A percentile compares a stretch with the other conserved stretches of the same genome.
Conservation (phyloP, 2,113 vertebrate species). For the Brachirus orientalis region DNA sequence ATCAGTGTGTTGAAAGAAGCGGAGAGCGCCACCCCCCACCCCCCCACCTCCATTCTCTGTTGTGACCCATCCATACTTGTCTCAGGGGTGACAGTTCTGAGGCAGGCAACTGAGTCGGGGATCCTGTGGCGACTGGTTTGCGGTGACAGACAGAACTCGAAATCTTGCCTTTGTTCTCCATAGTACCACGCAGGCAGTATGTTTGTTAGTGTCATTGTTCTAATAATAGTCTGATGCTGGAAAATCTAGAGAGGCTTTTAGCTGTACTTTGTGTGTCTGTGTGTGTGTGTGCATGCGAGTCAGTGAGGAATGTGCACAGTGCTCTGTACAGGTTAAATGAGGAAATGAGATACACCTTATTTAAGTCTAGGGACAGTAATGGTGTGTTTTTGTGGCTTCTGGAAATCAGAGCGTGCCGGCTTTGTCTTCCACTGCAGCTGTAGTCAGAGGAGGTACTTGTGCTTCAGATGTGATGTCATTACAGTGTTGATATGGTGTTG, state of each 20-base stretch:
- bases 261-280: conserved; percentile 27
- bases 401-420: conserved; percentile 38
- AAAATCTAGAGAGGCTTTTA: conserved; percentile 54
- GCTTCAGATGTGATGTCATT: conserved; percentile 72
- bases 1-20: conserved; percentile 55
- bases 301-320: conserved; percentile 34
- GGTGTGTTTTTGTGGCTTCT: conserved; percentile 8
- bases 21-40: conserved; percentile 38
- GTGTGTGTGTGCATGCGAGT: conserved; percentile 26
- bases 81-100: conserved; percentile 55
- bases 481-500: conserved; percentile 66
- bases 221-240: conserved; percentile 65
- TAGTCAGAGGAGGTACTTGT: conserved; percentile 47
- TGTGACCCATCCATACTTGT: conserved; percentile 47
- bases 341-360: conserved; percentile 41
- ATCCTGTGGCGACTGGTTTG: conserved; percentile 24
- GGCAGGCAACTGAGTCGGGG: conserved; percentile 30
- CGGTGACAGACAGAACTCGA: conserved; percentile 45
- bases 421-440: conserved; percentile 49
- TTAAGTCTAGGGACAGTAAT: neutral
- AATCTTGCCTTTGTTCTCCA: conserved; percentile 60
- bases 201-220: conserved; percentile 59
- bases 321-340: conserved; percentile 45
- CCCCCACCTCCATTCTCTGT: conserved; percentile 8
- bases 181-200: conserved; percentile 45